Evolutionary conservation across 2,888 invertebrate genomes (phyloP).

Genomic region (Mythimna albipuncta): DNA sequence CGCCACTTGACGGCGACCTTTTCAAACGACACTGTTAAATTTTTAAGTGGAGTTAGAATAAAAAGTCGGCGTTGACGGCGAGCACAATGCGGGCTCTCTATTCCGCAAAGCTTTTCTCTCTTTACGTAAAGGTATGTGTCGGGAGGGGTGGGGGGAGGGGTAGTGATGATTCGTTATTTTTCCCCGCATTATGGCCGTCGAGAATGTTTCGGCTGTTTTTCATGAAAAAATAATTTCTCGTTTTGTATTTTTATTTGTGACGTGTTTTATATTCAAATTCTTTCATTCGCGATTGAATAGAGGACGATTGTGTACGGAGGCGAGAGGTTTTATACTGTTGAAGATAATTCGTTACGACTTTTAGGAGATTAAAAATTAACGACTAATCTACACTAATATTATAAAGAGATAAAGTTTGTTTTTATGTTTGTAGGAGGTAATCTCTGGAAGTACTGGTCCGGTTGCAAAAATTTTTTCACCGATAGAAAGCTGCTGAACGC

Average conservation of each 20-base stretch:
- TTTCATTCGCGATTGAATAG: constrained; percentile 54
- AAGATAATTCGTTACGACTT: constrained; percentile 16
- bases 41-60: constrained; percentile 65
- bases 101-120: constrained; percentile 57
- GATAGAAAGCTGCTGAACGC: no score
- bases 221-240: constrained; percentile 53
- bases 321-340: constrained; percentile 13
- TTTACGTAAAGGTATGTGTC: constrained; percentile 60
- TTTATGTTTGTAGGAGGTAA: no score
- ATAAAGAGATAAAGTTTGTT: no score
- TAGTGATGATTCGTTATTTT: constrained; percentile 64
- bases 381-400: no score
- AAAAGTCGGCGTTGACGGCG: constrained; percentile 57
- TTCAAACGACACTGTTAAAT: constrained; percentile 65
- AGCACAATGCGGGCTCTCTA: constrained; percentile 57
- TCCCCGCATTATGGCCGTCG: constrained; percentile 57
- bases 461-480: no score
- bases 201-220: constrained; percentile 57
- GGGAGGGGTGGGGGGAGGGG: constrained; percentile 22
- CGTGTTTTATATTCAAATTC: constrained; percentile 51
- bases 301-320: constrained; percentile 33
- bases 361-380: neutral
- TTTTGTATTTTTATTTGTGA: constrained; percentile 41
- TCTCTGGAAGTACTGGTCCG: no score
- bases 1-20: constrained; percentile 61